Evolutionary conservation across 2,888 invertebrate species (phyloP), one percentile per base, ranked within the genome.

Genomic region (Ernsta delagoae): DNA sequence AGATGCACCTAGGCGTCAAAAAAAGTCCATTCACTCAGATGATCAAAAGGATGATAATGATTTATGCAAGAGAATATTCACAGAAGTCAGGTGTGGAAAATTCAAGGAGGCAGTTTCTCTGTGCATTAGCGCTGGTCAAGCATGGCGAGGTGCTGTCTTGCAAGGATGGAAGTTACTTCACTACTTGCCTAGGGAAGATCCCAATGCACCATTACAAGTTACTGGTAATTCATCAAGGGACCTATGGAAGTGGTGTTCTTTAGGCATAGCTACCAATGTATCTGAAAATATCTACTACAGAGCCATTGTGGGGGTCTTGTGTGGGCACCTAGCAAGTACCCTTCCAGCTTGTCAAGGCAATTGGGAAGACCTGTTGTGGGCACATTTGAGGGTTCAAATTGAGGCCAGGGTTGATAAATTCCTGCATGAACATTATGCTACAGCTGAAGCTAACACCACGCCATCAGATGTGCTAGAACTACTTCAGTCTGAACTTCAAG

Each of bases 351-450:
- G 97, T 72, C 90, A 95, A 76, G 92, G 94, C n/a, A 96, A 95
- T 36, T 99, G 98, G 98, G 96, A 97, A 79, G 99, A 99, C 85
- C 92, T 96, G 72, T 89, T 99, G 36, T 99, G 99, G 99, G 97
- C 98, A 0, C 96, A 98, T 84, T 92, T 98, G 73, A 96, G 95
- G 80, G 95, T 96, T 0, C 95, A 97, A 83, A 96, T 98, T 70
- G 98, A 98, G 83, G 95, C 96, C 11, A 94, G 96, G 74, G 98
- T 98, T 0, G 98, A 99, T 82, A 95, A 83, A 77, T 92, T 92
- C 73, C 76, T 94, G 57, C 86, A 84, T 80, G 94, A 94, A 75
- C 93, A 94, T 75, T 88, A 93, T 79, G 80, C 83, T 9, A 92
- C 94, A 31, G 89, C 85, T 45, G 87, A 90, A 78, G 91, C 93